A percentile compares a stretch with the other conserved stretches of the same genome.
Conservation (phyloP, 1,140 invertebrate genomes). For the Rhagoletis pomonella region DNA sequence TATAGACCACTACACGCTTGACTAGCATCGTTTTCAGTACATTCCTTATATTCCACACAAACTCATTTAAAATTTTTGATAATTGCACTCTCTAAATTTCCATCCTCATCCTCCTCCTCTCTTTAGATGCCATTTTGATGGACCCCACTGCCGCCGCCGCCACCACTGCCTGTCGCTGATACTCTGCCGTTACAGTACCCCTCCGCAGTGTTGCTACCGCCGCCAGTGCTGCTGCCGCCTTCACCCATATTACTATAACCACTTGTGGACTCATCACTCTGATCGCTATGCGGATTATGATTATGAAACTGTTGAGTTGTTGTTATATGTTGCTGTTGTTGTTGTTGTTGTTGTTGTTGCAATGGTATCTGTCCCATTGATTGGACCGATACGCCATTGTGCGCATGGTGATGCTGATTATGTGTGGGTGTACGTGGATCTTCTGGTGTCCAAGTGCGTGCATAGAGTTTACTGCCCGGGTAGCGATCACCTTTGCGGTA, state of each 20-base stretch:
- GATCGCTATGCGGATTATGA: constrained; percentile 51
- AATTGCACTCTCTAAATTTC: constrained; percentile 47
- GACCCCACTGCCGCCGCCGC: background rate
- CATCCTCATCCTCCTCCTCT: background rate
- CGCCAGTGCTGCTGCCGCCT: background rate
- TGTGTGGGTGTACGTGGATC: constrained; percentile 79
- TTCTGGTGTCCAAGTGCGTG: constrained; percentile 95
- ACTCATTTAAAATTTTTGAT: background rate
- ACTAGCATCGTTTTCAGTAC: constrained; percentile 22
- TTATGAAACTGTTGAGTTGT: constrained; percentile 33
- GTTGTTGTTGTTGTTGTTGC: constrained; percentile 52
- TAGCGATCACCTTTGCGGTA: constrained; percentile 86
- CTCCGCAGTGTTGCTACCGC: constrained; percentile 2
- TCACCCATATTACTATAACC: constrained; percentile 26
- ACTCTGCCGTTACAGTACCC: background rate
- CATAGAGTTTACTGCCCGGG: constrained; percentile 87
- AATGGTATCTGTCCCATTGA: constrained; percentile 57
- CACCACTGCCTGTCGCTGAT: background rate
- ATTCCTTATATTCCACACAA: background rate
- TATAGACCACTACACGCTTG: background rate
- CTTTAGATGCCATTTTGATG: constrained; percentile 2
- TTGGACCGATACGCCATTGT: constrained; percentile 3
- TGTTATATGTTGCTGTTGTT: constrained; percentile 50
- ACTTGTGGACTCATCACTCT: constrained; percentile 38
- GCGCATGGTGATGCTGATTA: constrained; percentile 55